Evolutionary conservation across 2,888 invertebrate species (phyloP).

Genomic region (Eremobia ochroleuca): DNA sequence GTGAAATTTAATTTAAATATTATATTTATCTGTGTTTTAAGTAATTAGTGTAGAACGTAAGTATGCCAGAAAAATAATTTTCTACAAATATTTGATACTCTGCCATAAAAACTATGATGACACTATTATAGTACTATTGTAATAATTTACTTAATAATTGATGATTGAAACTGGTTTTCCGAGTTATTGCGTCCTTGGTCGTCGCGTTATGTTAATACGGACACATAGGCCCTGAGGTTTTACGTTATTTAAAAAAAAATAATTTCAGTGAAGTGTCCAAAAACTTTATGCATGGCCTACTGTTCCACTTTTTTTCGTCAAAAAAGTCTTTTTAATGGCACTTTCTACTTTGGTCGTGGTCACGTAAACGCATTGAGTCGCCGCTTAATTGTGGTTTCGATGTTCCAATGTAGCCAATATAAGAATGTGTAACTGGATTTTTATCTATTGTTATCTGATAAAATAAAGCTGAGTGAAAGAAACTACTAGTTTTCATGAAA

Average conservation of each 20-base stretch:
- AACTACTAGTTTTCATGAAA: slow-evolving; percentile 36
- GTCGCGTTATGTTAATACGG: slow-evolving; percentile 74
- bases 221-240: slow-evolving; percentile 36
- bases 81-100: neutral
- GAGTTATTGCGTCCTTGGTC: slow-evolving; percentile 79
- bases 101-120: slow-evolving; percentile 9
- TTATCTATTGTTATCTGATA: slow-evolving; percentile 72
- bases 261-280: slow-evolving; percentile 29
- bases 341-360: slow-evolving; percentile 71
- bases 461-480: slow-evolving; percentile 47
- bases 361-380: slow-evolving; percentile 55
- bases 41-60: slow-evolving; percentile 67
- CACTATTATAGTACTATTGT: slow-evolving; percentile 43
- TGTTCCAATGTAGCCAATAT: slow-evolving; percentile 32
- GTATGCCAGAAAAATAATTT: slow-evolving; percentile 49
- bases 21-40: slow-evolving; percentile 64
- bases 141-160: slow-evolving; percentile 73
- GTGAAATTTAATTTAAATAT: slow-evolving; percentile 65
- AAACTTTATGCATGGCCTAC: slow-evolving; percentile 72
- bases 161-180: slow-evolving; percentile 81
- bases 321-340: slow-evolving; percentile 65
- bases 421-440: slow-evolving; percentile 47
- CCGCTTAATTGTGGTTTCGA: slow-evolving; percentile 43
- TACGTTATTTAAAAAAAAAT: slow-evolving; percentile 32
- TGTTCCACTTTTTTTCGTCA: slow-evolving; percentile 68